These are phyloP conservation scores for Stegostoma tigrinum DNA, from an alignment of 2,113 vertebrate genomes.

Conservation along the genomic window DNA sequence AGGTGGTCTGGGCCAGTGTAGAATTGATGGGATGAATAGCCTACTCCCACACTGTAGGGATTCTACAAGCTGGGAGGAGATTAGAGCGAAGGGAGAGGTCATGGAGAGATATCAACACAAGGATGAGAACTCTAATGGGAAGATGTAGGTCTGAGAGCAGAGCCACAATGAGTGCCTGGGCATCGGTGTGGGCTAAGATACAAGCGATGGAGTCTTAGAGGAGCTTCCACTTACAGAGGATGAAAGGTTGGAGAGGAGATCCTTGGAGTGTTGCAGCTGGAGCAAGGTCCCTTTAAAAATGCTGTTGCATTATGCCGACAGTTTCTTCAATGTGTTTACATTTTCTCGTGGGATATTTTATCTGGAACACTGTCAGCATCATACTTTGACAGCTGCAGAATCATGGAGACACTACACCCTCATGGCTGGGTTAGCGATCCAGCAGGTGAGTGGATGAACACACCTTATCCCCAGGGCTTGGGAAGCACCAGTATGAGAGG, in stretches of 20 bases:
- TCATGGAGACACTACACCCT: background rate
- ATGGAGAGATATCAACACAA: background rate
- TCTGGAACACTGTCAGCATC: too few species aligned
- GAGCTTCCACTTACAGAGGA: background rate
- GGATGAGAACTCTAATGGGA: background rate
- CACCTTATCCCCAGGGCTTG: background rate
- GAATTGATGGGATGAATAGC: too few species aligned
- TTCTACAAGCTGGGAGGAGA: too few species aligned
- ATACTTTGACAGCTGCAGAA: too few species aligned
- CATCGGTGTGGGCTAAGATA: background rate
- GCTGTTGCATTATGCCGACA: too few species aligned
- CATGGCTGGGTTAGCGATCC: background rate
- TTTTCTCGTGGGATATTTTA: too few species aligned
- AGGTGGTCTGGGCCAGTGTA: too few species aligned
- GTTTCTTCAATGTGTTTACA: too few species aligned
- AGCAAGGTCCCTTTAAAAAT: too few species aligned
- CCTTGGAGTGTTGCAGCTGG: background rate
- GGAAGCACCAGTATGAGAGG: background rate
- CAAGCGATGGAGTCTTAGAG: background rate
- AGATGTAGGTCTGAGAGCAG: too few species aligned
- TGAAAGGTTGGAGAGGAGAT: background rate
- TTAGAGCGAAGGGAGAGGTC: background rate
- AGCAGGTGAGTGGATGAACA: background rate
- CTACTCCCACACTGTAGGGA: too few species aligned
- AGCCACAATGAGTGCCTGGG: too few species aligned